Percentiles rank a stretch among this genome's conserved stretches.
Conservation (phyloP, 2,113 vertebrate species). For the Tinamus guttatus region DNA sequence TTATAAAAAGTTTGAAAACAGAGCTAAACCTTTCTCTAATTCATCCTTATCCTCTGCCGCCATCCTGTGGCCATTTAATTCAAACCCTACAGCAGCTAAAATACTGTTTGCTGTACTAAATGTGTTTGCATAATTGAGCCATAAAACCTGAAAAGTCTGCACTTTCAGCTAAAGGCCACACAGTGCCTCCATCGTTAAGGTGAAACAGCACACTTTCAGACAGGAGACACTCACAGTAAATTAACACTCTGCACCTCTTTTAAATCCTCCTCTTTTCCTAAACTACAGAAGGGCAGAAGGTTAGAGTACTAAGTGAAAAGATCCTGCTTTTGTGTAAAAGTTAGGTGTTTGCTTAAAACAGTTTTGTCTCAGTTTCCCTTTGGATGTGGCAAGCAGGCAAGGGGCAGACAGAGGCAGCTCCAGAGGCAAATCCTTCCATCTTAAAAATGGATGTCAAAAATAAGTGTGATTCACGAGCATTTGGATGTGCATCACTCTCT, state of each 20-base stretch:
- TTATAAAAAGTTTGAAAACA: neutral
- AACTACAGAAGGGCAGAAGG: neutral
- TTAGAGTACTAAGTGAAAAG: neutral
- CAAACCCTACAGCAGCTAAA: neutral
- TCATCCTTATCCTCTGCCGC: conserved; percentile 47
- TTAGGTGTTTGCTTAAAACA: neutral
- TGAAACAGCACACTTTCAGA: neutral
- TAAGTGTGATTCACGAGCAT: neutral
- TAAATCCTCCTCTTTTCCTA: neutral
- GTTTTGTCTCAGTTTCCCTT: neutral
- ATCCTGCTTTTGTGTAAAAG: neutral
- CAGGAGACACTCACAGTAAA: neutral
- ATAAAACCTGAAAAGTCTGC: accelerated
- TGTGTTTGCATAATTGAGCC: accelerated
- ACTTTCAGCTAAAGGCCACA: neutral
- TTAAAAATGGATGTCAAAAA: neutral
- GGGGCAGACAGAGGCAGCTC: neutral
- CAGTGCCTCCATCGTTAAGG: neutral
- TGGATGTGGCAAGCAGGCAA: neutral
- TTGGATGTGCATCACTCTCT: neutral
- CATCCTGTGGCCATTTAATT: neutral
- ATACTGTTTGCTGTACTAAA: neutral
- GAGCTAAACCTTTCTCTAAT: neutral
- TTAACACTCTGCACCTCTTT: neutral
- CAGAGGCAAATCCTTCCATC: neutral